phyloP scores from a whole-genome alignment of 2,797 vertebrate genomes.

The Crenichthys baileyi region DNA sequence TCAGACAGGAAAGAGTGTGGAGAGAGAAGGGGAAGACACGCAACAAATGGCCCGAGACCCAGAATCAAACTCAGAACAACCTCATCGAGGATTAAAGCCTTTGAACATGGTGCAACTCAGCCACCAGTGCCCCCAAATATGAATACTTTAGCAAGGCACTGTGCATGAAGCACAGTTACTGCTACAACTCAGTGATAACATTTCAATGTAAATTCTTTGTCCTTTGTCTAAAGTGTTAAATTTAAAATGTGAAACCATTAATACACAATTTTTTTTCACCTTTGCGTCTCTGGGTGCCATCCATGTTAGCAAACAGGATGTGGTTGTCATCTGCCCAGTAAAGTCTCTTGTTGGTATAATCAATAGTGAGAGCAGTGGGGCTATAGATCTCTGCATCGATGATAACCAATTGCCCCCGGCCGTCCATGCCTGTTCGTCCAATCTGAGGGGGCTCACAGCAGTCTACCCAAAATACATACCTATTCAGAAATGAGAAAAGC shows the following conservation, averaged over 20 bases:
- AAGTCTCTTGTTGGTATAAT: slow-evolving; percentile 94
- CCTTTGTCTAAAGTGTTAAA: neutral
- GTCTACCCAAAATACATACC: slow-evolving; percentile 98
- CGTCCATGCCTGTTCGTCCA: slow-evolving; percentile 95
- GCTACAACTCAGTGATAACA: neutral
- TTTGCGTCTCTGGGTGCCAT: slow-evolving; percentile 91
- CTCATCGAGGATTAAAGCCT: too few relatives aligned
- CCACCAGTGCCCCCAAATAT: too few relatives aligned
- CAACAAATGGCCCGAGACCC: too few relatives aligned
- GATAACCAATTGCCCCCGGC: slow-evolving; percentile 87
- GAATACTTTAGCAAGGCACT: neutral
- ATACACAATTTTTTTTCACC: slow-evolving; percentile 77
- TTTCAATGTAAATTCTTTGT: neutral
- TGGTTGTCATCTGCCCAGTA: slow-evolving; percentile 98
- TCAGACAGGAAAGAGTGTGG: too few relatives aligned
- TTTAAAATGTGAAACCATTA: neutral
- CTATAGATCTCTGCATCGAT: slow-evolving; percentile 93
- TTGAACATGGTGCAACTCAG: too few relatives aligned
- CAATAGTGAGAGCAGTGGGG: slow-evolving; percentile 93
- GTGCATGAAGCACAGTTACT: neutral
- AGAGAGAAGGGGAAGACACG: too few relatives aligned
- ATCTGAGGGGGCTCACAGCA: slow-evolving; percentile 94
- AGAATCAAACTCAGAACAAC: too few relatives aligned
- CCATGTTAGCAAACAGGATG: slow-evolving; percentile 96
- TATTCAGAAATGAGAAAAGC: slow-evolving; percentile 57